phyloP scores from a whole-genome alignment of 2,113 vertebrate species.

The Indicator maculatus region DNA sequence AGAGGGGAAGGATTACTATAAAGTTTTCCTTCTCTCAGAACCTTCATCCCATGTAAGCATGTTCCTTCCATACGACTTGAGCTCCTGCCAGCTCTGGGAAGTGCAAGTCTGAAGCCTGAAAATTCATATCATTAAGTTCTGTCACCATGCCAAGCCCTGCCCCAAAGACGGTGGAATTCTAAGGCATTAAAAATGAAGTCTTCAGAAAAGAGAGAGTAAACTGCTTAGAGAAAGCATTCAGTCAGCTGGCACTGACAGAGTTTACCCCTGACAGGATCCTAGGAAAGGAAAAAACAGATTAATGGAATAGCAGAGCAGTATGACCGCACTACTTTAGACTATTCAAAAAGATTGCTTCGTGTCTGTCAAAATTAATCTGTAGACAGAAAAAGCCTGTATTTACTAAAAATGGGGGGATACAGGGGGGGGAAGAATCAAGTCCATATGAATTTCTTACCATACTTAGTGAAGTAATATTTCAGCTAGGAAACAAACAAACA shows the following conservation, averaged over 20 bases:
- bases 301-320: not conserved
- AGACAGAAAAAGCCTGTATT: not conserved
- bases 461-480: conserved; percentile 2
- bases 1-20: not conserved
- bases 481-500: not conserved
- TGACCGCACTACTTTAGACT: not conserved
- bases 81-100: not conserved
- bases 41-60: not conserved
- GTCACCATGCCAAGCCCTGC: conserved; percentile 8
- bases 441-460: not conserved
- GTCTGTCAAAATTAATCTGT: not conserved
- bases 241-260: not conserved
- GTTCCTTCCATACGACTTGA: not conserved
- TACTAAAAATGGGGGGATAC: not conserved
- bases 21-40: not conserved
- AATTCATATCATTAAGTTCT: not conserved
- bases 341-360: not conserved
- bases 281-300: not conserved
- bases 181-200: not conserved
- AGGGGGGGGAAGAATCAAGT: not conserved
- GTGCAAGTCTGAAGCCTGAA: not conserved
- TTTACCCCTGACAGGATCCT: not conserved
- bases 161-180: not conserved
- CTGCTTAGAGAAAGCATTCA: not conserved
- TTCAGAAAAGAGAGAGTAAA: not conserved